Evolutionary conservation across 2,888 invertebrate genomes (phyloP), one percentile per base, ranked within the genome.

Genomic region (Odontomyia ornata): DNA sequence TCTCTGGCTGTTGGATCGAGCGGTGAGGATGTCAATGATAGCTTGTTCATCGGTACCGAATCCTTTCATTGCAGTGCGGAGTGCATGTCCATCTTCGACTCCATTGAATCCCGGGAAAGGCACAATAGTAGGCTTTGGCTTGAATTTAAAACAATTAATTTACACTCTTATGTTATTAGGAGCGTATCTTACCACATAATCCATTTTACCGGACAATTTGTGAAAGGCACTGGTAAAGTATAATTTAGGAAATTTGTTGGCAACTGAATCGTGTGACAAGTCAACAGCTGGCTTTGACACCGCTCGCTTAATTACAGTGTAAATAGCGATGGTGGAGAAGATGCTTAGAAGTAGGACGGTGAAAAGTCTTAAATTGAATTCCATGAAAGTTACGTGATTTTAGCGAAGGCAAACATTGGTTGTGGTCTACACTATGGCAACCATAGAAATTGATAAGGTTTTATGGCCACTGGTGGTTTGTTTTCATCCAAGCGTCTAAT

Each of bases 41-140:
- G 91, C 88, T 81, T 91, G 89, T 83, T 94, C 93, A 81, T 93
- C 91, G 0, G 93, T 93, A 2, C 92, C 92, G 23, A 91, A 88
- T 57, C 91, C 92, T 81, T 91, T 91, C 92, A 93, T 92, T 15
- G 92, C 92, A 1, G 87, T 89, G 0, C 92, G 87, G 3, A 93
- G 87, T 0, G 89, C 86, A 2, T 89, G 89, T 0, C 90, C 91
- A 86, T 92, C 92, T 76, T 90, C 90, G 0, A 88, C 85, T 0
- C 91, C 90, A 82, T 90, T 90, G 85, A 92, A 92, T 81, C 88
- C 88, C 3, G 88, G 83, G 0, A 87, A 86, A 1, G 91, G 89
- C 75, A 88, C 84, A 0, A 92, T 89, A 0, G 91, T 91, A 43
- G 92, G 91, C 76, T 75, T 76, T 73, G 82, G 80, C 84, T 84